Conservation (phyloP, 2,113 vertebrate species). For the Neoarius graeffei region DNA sequence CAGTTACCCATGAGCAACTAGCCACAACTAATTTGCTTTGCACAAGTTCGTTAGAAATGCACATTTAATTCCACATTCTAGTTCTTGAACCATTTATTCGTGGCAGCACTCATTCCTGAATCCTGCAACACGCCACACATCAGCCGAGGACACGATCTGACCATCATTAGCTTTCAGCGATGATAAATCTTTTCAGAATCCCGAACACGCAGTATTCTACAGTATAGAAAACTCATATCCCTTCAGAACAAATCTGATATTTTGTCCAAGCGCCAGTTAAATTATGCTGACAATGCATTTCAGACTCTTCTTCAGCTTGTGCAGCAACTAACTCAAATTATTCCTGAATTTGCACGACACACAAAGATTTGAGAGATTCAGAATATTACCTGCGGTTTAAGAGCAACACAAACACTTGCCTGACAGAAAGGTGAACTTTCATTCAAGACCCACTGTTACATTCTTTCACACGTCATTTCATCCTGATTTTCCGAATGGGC, state of each 20-base stretch:
- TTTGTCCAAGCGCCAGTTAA: background rate
- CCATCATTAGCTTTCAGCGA: background rate
- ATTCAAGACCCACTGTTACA: background rate
- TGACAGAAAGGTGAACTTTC: too few species aligned
- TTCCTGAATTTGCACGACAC: too few species aligned
- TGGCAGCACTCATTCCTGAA: background rate
- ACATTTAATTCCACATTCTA: too few species aligned
- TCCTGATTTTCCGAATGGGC: background rate
- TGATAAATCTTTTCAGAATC: background rate
- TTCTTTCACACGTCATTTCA: background rate
- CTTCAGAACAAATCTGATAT: background rate
- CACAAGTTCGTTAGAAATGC: background rate
- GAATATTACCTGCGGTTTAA: too few species aligned
- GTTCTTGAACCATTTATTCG: background rate
- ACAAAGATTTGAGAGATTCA: background rate
- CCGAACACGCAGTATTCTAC: background rate
- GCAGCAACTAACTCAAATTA: too few species aligned
- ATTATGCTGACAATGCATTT: background rate
- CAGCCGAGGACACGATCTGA: background rate
- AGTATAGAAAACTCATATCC: background rate
- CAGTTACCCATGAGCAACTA: background rate
- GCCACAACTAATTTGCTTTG: background rate
- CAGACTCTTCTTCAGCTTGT: too few species aligned
- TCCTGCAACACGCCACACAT: background rate
- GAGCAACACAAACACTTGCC: too few species aligned